These are phyloP conservation scores for Teleogryllus oceanicus DNA, from an alignment of 2,888 invertebrate species.

Conservation along the genomic window DNA sequence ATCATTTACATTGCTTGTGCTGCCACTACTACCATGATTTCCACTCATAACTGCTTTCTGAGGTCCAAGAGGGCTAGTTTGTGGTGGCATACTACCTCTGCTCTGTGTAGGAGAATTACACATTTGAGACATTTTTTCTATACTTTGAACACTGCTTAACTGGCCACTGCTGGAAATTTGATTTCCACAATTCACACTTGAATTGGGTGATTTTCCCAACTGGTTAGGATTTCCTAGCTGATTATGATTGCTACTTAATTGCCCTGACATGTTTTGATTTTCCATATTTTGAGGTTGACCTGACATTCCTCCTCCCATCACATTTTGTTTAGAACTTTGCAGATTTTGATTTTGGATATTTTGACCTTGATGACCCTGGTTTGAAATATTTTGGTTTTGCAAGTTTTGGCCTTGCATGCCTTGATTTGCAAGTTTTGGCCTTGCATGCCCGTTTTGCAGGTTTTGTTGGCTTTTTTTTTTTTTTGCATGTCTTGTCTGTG, in stretches of 20 bases:
- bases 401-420: conserved; percentile 11
- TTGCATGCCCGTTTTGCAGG: conserved; percentile 7
- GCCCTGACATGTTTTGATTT: background rate
- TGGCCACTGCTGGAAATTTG: background rate
- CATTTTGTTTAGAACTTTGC: background rate
- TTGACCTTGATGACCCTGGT: background rate
- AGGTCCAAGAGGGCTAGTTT: background rate
- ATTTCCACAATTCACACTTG: conserved; percentile 18
- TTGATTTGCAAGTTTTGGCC: conserved; percentile 18
- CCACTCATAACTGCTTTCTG: background rate
- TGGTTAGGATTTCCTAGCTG: background rate
- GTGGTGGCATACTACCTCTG: background rate
- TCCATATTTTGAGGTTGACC: background rate
- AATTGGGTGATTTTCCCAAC: background rate
- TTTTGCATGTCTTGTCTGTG: background rate
- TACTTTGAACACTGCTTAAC: conserved; percentile 6
- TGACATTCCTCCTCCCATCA: background rate
- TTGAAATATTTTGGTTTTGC: background rate
- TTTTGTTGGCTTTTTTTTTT: conserved; percentile 3
- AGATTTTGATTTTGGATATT: background rate
- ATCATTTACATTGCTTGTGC: conserved; percentile 38
- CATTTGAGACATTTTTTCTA: conserved; percentile 3
- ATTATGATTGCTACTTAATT: background rate
- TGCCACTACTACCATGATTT: conserved; percentile 22
- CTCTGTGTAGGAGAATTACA: background rate